These are phyloP conservation scores for Characodon lateralis DNA, from an alignment of 2,797 vertebrate species.

Conservation along the genomic window DNA sequence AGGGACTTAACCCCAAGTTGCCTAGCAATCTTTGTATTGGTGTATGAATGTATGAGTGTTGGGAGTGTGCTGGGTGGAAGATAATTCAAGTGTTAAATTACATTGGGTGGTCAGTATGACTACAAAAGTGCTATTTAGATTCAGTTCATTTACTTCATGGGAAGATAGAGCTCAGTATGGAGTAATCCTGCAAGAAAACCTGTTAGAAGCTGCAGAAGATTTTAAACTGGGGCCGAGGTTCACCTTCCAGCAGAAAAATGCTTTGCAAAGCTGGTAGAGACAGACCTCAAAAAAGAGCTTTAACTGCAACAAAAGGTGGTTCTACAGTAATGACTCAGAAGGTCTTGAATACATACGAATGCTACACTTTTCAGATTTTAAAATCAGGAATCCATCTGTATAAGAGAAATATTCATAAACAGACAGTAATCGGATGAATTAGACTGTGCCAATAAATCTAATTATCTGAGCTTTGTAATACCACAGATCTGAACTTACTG, in stretches of 20 bases:
- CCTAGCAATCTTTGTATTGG: background rate
- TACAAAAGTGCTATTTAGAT: background rate
- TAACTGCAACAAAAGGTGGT: too few species aligned
- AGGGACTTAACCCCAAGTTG: background rate
- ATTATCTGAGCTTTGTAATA: constrained; percentile 36
- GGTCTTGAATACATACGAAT: too few species aligned
- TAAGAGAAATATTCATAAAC: background rate
- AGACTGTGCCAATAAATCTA: constrained; percentile 7
- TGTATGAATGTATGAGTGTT: background rate
- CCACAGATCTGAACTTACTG: constrained; percentile 45
- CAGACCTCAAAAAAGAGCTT: too few species aligned
- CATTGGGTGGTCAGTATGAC: background rate
- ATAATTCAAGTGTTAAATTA: background rate
- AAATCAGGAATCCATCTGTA: too few species aligned
- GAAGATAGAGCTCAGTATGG: too few species aligned
- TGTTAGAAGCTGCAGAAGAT: background rate
- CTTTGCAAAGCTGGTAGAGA: too few species aligned
- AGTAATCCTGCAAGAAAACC: background rate
- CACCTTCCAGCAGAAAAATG: background rate
- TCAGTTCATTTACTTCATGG: background rate
- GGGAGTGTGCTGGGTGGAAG: background rate
- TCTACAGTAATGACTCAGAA: too few species aligned
- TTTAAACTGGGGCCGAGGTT: background rate
- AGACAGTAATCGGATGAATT: constrained; percentile 25
- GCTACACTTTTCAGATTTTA: too few species aligned